phyloP scores from a whole-genome alignment of 2,888 invertebrate species.

The Drosophila parthenogenetica region DNA sequence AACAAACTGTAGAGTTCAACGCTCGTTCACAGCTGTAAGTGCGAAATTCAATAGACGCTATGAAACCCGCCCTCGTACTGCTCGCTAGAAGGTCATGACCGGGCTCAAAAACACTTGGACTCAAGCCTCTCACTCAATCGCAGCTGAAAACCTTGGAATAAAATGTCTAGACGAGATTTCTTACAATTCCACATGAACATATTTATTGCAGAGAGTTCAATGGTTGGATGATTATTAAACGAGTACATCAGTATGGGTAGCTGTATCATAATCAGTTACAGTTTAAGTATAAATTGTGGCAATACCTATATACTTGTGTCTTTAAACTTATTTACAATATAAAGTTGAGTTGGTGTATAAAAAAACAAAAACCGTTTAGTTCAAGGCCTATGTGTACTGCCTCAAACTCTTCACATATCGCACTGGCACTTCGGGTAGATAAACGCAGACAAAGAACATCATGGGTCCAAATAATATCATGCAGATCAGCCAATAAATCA shows the following conservation, averaged over 20 bases:
- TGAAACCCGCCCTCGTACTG: neutral
- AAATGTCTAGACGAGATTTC: conserved; percentile 13
- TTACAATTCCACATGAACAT: conserved; percentile 27
- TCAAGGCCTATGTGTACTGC: conserved; percentile 58
- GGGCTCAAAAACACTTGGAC: neutral
- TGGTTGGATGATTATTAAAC: conserved; percentile 25
- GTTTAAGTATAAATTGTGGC: conserved; percentile 18
- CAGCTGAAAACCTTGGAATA: conserved; percentile 33
- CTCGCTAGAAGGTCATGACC: conserved; percentile 32
- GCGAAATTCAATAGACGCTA: neutral
- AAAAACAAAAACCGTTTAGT: neutral
- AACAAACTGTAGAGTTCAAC: conserved; percentile 37
- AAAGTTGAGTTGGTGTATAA: conserved; percentile 27
- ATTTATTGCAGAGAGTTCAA: conserved; percentile 46
- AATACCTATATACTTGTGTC: conserved; percentile 51
- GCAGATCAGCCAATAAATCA: conserved; percentile 88
- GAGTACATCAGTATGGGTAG: conserved; percentile 46
- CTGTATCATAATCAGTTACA: neutral
- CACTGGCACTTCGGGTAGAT: conserved; percentile 90
- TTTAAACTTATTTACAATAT: conserved; percentile 28
- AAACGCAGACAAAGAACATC: conserved; percentile 87
- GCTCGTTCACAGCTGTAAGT: conserved; percentile 28
- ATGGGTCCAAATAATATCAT: conserved; percentile 89
- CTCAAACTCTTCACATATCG: conserved; percentile 87
- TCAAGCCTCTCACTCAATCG: conserved; percentile 6